Conservation (phyloP, 2,113 vertebrate genomes). For the Gadus chalcogrammus region DNA sequence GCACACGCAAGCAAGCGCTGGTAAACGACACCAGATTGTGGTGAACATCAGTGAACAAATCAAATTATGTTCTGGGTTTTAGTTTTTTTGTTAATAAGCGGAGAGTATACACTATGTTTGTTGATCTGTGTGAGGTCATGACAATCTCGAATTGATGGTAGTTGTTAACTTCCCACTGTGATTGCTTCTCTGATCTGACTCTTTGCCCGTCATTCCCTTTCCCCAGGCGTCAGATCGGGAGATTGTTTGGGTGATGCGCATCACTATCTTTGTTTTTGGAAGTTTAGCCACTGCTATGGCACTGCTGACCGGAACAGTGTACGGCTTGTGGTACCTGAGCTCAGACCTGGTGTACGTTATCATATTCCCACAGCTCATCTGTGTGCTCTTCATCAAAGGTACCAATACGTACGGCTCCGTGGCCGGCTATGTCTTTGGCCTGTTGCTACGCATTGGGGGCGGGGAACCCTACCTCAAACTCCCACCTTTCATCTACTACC, state of each 20-base stretch:
- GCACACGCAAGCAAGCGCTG: background rate
- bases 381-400: conserved; percentile 92
- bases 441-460: conserved; percentile 88
- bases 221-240: conserved; percentile 91
- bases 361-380: conserved; percentile 95
- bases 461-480: conserved; percentile 92
- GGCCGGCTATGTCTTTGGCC: conserved; percentile 85
- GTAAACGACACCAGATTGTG: too few species aligned
- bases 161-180: too few species aligned
- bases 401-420: conserved; percentile 95
- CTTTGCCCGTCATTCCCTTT: background rate
- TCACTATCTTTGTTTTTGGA: conserved; percentile 91
- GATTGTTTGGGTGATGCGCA: conserved; percentile 94
- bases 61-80: too few species aligned
- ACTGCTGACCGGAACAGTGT: conserved; percentile 88
- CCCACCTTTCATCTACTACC: conserved; percentile 91
- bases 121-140: too few species aligned
- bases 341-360: conserved; percentile 97
- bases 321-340: conserved; percentile 96
- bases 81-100: too few species aligned
- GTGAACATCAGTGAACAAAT: too few species aligned
- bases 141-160: too few species aligned
- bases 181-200: too few species aligned
- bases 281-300: conserved; percentile 94
- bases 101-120: too few species aligned